Evolutionary conservation across 2,113 vertebrate genomes (phyloP), one percentile per base, ranked within the genome.

Genomic region (Triplophysa tibetana): DNA sequence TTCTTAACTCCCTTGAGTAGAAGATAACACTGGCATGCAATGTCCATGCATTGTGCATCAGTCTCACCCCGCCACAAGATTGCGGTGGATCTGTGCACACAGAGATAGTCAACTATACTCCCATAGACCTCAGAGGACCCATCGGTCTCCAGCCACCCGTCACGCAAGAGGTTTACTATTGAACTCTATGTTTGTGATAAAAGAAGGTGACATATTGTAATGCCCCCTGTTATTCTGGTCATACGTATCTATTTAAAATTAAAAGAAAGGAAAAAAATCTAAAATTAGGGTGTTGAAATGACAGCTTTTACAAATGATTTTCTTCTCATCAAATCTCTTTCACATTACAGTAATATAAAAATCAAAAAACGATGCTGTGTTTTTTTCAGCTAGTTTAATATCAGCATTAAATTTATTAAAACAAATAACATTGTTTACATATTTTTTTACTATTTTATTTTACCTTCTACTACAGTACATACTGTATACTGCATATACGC

Each of bases 111-210:
- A 75, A 75, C 82, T 83, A 83, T 80, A 88, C 85, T 85, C 84
- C 80, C 76, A 87, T 88, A 90, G 90, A 90, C 90, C 91, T 89
- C 90, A 92, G 85, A 90, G 90, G 89, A n/a, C 3, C 70, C 16
- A 54, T 4, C 21, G n/a, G 69, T 48, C 41, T 48, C 14, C 38
- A 74, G 2, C 24, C 77, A 76, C 43, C 64, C 19, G 65, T 75
- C 67, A 24, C 21, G 73, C 24, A 58, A 3, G 66, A 50, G 8
- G 26, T 61, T 9, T 4, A 50, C 1, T 52, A 14, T 1, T 19
- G 21, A 66, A 33, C 16, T n/a, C 23, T 23, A 16, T 24, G 66
- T 69, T 50, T 69, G 43, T 50, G 21, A 50, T 21, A 24, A 14
- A 21, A 38, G 33, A 38, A 6, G 33, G 33, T 38, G 33, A 67